Conservation (phyloP, 2,797 vertebrate species). For the Eulemur rubriventer region DNA sequence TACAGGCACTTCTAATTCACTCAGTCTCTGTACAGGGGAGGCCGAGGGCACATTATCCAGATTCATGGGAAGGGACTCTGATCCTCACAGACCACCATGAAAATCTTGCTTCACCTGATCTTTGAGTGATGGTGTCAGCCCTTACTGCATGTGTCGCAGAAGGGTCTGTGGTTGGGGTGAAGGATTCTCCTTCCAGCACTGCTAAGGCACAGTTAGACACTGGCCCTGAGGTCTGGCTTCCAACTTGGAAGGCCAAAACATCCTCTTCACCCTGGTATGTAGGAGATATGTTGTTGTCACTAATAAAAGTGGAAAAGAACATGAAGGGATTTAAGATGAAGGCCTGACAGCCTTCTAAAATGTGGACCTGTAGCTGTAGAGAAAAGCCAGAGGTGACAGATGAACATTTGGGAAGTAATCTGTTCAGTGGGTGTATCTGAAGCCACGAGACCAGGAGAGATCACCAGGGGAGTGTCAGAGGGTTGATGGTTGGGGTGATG, state of each 20-base stretch:
- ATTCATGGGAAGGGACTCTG: not conserved
- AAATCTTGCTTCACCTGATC: not conserved
- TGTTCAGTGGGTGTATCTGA: not conserved
- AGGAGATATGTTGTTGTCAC: not conserved
- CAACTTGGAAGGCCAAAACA: not conserved
- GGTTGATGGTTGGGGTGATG: fast-evolving
- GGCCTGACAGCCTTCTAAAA: not conserved
- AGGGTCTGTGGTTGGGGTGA: not conserved
- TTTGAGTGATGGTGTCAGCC: not conserved
- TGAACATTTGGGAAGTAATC: not conserved
- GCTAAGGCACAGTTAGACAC: not conserved
- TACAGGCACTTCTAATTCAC: not conserved
- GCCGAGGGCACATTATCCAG: too few species aligned
- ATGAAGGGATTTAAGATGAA: not conserved
- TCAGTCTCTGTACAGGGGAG: not conserved
- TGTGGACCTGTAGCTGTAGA: not conserved
- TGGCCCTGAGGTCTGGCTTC: not conserved
- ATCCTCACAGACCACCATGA: not conserved
- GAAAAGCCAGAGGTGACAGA: not conserved
- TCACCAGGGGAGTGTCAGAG: not conserved
- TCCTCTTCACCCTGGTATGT: not conserved
- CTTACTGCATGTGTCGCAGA: not conserved
- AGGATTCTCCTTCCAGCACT: not conserved
- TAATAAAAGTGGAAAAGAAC: not conserved
- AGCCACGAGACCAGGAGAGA: not conserved